Conservation (phyloP, 2,113 vertebrate species). For the Turdus rufiventris region DNA sequence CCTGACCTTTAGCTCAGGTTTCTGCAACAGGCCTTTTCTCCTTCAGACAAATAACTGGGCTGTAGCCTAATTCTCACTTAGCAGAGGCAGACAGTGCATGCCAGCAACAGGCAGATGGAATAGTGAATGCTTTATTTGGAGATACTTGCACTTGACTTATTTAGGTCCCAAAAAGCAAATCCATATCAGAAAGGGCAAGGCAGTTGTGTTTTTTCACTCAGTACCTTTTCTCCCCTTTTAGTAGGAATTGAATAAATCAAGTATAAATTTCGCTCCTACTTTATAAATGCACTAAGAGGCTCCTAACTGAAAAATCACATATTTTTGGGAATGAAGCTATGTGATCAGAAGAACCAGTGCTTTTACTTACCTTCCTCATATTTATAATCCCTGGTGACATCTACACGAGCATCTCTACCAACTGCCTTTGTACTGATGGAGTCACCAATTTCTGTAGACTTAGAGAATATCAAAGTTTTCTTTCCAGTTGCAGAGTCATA, state of each 20-base stretch:
- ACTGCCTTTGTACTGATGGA: conserved; percentile 78
- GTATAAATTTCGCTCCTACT: not conserved
- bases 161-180: not conserved
- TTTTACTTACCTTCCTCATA: conserved; percentile 72
- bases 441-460: conserved; percentile 56
- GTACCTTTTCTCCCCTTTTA: not conserved
- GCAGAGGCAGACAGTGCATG: not conserved
- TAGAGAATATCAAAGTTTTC: conserved; percentile 18
- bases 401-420: conserved; percentile 68
- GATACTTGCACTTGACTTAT: not conserved
- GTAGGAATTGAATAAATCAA: not conserved
- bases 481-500: not conserved
- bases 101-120: not conserved
- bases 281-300: not conserved
- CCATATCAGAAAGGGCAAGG: not conserved
- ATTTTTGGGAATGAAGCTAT: not conserved
- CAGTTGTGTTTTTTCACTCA: not conserved
- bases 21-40: not conserved
- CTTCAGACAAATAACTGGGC: not conserved
- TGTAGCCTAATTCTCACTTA: not conserved
- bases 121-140: not conserved
- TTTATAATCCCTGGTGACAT: conserved; percentile 76
- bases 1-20: not conserved
- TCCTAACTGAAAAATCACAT: not conserved
- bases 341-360: not conserved